Evolutionary conservation across 2,888 invertebrate genomes (phyloP).

Genomic region (Brassicogethes aeneus): DNA sequence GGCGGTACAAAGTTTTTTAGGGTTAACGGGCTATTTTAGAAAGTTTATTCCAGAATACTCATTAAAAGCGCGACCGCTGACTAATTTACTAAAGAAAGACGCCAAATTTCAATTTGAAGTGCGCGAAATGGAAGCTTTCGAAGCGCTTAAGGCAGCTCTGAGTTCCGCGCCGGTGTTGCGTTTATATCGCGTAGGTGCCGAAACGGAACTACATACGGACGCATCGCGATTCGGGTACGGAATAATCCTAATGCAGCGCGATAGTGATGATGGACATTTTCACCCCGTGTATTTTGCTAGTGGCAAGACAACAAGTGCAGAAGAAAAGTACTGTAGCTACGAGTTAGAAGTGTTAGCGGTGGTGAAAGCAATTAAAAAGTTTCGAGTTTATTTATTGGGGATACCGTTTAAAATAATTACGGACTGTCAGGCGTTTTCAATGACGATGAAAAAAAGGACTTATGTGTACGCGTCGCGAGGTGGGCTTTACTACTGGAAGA

Average conservation of each 20-base stretch:
- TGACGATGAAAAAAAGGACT: slow-evolving; percentile 25
- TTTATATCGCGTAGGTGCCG: too few relatives aligned
- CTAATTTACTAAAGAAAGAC: slow-evolving; percentile 18
- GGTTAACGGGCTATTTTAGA: too few relatives aligned
- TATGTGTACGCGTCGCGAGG: too few relatives aligned
- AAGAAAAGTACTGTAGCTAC: too few relatives aligned
- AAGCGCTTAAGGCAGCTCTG: slow-evolving; percentile 9
- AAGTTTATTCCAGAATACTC: too few relatives aligned
- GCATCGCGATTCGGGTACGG: slow-evolving; percentile 20
- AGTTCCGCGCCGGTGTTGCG: slow-evolving; percentile 7
- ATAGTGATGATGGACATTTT: slow-evolving; percentile 12
- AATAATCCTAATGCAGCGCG: slow-evolving; percentile 19
- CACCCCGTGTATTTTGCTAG: slow-evolving; percentile 26
- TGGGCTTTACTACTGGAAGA: too few relatives aligned
- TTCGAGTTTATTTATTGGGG: too few relatives aligned
- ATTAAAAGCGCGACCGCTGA: slow-evolving; percentile 27
- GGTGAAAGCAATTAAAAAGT: too few relatives aligned
- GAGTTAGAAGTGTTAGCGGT: too few relatives aligned
- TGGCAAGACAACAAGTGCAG: too few relatives aligned
- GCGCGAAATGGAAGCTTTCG: slow-evolving; percentile 9
- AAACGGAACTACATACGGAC: slow-evolving; percentile 20
- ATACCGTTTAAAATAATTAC: too few relatives aligned
- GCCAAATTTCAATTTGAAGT: slow-evolving; percentile 10
- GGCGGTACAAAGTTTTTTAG: slow-evolving; percentile 25
- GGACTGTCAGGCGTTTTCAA: slow-evolving; percentile 25